Evolutionary conservation across 2,888 invertebrate species (phyloP), one percentile per base, ranked within the genome.

Genomic region (Sericinus montela): DNA sequence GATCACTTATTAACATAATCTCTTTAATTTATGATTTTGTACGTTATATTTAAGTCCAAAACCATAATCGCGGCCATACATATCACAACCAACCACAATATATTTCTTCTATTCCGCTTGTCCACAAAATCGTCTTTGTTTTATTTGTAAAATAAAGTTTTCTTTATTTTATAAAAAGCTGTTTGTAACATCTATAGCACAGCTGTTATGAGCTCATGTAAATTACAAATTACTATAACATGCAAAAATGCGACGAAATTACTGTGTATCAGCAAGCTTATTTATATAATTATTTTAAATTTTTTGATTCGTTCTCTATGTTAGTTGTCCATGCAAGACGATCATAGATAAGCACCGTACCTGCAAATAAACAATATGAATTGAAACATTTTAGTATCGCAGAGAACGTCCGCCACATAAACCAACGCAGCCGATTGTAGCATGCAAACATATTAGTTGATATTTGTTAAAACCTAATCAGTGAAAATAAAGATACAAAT

Each of bases 311-410:
- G 19, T 39, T 19, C 39, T n/a, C 36, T 44, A 56, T 67, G 69
- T 84, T 83, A 80, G 75, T 75, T 59, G 59, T 72, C 80, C 84
- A 85, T 82, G 84, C 87, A 85, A 74, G 69, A 69, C 73, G 72
- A 68, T 87, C 85, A 88, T 64, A 85, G 73, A 78, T 78, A 87
- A 81, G 85, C 87, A 80, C 87, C 87, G 72, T 80, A 76, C 72
- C 87, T 88, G 87, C 54, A 86, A 88, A 83, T 16, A 38, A 49
- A 39, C 34, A 34, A 39, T 43, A 15, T n/a, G 37, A 7, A 13
- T 25, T 14, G 35, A 35, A 36, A 13, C 36, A 35, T 10, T 28
- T 6, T 25, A 11, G 15, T 32, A 19, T 42, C 8, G 15, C 13
- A 10, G 14, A 8, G 8, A 1, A 25, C 8, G 25, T n/a, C n/a